These are phyloP conservation scores for Zenarchopterus dispar DNA, from an alignment of 2,797 vertebrate species.

Conservation along the genomic window DNA sequence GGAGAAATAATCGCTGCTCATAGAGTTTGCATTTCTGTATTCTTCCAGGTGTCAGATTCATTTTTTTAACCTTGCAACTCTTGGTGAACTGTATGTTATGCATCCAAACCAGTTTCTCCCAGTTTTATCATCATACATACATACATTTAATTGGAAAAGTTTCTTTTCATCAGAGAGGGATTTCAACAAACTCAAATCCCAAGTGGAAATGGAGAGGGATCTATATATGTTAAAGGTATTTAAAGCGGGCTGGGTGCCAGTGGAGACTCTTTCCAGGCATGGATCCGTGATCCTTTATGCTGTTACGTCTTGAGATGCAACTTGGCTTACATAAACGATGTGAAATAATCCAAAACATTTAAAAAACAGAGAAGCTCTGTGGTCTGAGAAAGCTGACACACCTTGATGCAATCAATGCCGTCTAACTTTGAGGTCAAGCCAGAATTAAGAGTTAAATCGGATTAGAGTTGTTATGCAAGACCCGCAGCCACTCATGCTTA, in stretches of 20 bases:
- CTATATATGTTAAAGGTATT: too few relatives aligned
- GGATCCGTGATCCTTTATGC: too few relatives aligned
- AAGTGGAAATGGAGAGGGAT: background rate
- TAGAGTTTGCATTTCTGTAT: too few relatives aligned
- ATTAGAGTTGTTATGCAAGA: conserved; percentile 65
- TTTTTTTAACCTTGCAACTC: background rate
- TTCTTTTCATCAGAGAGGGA: background rate
- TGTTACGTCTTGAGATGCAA: too few relatives aligned
- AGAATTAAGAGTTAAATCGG: conserved; percentile 48
- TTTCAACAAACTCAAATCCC: background rate
- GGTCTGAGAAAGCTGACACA: conserved; percentile 15
- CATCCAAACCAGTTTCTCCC: background rate
- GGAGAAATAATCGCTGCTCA: background rate
- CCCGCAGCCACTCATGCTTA: conserved; percentile 6
- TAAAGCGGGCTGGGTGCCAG: too few relatives aligned
- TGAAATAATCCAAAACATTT: background rate
- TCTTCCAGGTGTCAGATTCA: background rate
- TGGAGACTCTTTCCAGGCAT: too few relatives aligned
- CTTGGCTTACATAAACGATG: too few relatives aligned
- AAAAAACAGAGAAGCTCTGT: background rate
- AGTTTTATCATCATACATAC: background rate
- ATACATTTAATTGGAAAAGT: background rate
- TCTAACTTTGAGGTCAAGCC: conserved; percentile 48
- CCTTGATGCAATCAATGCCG: conserved; percentile 49
- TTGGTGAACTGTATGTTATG: too few relatives aligned